Base-by-base conservation (phyloP, 2,888 invertebrate species). In the Syritta pipiens region DNA sequence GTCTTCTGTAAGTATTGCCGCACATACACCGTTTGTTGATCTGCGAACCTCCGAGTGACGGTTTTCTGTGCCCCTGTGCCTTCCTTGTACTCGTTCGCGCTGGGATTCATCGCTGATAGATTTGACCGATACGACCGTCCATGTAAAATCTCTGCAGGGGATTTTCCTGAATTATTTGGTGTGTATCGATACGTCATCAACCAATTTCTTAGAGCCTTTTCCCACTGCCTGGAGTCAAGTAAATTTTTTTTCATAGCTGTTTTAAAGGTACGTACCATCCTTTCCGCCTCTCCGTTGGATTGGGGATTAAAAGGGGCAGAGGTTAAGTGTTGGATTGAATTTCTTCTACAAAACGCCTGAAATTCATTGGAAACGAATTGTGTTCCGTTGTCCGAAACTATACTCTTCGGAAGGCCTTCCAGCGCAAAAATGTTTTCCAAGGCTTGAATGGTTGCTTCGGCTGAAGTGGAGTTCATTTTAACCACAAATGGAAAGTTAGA, bases 401-500 rank as follows among this genome's bases (percentile, higher is more conserved):
- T 68, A 4, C 77, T 63, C 53, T 81, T 60, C 14, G 84, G 83
- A 9, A 83, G 19, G 1, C 83, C 84, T 69, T 83, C 83, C 3
- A 83, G 68, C 7, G 83, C 57, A 82, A 84, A 83, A n/a, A 74
- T 68, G 32, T 82, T 69, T 44, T 79, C 69, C 9, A 75, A 28
- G 3, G 22, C 22, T 51, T 46, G 59, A 1, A 75, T 48, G 9
- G 59, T 51, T 19, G 67, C 10, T 32, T 32, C n/a, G 10, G 32
- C 42, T 28, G 28, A 12, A 5, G 24, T 14, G n/a, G 48, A 22
- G 14, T 17, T 67, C 76, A 83, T 83, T 62, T 77, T 67, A 30
- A 82, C 81, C 7, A 86, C 83, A 75, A 89, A 88, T 1, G 85
- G 83, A 87, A 87, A 89, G 77, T 89, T 89, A 0, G 87, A 86